Conservation (phyloP, 2,888 invertebrate genomes). For the Neoascia interrupta region DNA sequence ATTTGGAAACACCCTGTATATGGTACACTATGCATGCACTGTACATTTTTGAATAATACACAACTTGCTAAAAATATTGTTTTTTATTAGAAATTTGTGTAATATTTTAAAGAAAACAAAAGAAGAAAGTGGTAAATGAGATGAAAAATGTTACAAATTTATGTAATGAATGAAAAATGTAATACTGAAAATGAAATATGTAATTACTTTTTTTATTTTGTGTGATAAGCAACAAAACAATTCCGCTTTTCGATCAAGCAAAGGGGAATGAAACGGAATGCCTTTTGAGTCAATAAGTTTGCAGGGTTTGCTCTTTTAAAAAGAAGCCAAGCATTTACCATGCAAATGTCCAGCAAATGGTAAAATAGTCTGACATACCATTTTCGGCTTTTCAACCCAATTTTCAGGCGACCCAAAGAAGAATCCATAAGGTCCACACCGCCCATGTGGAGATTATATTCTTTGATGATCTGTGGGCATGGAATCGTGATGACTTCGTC, state of each 20-base stretch:
- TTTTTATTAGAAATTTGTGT: neutral
- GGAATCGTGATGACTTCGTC: slow-evolving; percentile 22
- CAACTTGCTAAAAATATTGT: neutral
- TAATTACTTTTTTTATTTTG: neutral
- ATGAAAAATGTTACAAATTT: no score
- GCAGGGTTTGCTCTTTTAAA: neutral
- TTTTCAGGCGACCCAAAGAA: slow-evolving; percentile 11
- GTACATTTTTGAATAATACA: neutral
- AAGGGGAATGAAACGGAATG: no score
- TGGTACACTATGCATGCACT: neutral
- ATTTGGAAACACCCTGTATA: neutral
- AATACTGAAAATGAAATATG: neutral
- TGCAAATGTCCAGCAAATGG: slow-evolving; percentile 39
- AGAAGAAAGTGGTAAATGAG: neutral
- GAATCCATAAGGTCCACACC: slow-evolving; percentile 44
- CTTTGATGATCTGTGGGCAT: slow-evolving; percentile 41
- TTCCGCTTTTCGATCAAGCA: no score
- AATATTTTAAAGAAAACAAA: neutral
- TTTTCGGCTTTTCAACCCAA: slow-evolving; percentile 34
- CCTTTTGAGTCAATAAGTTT: neutral
- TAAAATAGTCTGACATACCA: slow-evolving; percentile 43
- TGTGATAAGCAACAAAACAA: no score
- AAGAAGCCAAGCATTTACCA: slow-evolving; percentile 35
- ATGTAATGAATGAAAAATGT: neutral
- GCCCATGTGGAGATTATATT: slow-evolving; percentile 47